Evolutionary conservation across 64 coral and sea anemone species (phyloP), one percentile per base, ranked within the genome.

Genomic region (Pocillopora damicornis): DNA sequence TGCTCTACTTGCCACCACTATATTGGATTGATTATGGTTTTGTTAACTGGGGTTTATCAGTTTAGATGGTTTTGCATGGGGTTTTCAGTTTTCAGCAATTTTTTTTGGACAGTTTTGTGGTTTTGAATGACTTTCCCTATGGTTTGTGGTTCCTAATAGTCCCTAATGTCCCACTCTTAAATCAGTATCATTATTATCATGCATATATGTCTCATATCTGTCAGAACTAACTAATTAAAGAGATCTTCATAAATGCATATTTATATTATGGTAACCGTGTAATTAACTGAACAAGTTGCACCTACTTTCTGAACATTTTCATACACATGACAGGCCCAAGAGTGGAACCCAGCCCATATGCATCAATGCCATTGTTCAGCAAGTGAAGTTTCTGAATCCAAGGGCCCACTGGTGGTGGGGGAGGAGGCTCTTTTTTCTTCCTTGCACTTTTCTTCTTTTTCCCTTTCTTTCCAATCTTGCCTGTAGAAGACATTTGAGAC

Each of bases 221-320:
- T 51, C 42, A 51, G 42, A 2, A 51, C 42, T 7, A 51, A 51
- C 42, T 51, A 7, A 4, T 51, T 51, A 51, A 7, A 51, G 42
- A 51, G 42, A 51, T 51, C 42, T 51, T 2, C 42, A 17, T 63
- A 63, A 17, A 17, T 63, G 16, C 18, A 16, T 77, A 61, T 62
- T 62, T 56, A 35, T 76, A 76, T 45, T 76, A 16, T 1, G 11
- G 36, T 37, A 30, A 11, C 13, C 9, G 1, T 76, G 62, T 59
- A 11, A 81, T 81, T 81, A 20, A 18, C 2, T 59, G 58, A 16
- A 25, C 34, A 25, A 11, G 7, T 17, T 63, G 61, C 15, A 89
- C 96, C 92, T 45, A 95, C 96, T 94, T 98, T 86, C 96, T 92
- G 62, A 98, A 92, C 90, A 98, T 91, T 65, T 94, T 98, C 96